Evolutionary conservation across 2,797 vertebrate genomes (phyloP), one percentile per base, ranked within the genome.

Genomic region (Gallinago nigripennis): DNA sequence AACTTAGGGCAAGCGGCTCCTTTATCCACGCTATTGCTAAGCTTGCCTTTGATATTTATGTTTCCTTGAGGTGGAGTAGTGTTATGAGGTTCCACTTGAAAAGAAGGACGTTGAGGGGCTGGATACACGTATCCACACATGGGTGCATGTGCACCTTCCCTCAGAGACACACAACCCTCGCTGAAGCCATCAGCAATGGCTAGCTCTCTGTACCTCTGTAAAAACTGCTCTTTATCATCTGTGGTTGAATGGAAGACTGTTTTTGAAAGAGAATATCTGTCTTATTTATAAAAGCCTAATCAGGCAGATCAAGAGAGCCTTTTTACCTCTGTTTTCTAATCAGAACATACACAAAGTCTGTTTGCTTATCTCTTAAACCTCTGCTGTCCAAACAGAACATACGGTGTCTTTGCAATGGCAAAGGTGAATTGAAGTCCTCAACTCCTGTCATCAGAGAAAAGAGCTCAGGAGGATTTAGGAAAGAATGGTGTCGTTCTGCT

Each of bases 321-420:
- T 94, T 88, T 96, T 75, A 81, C 86, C 80, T 71, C 80, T 91
- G 87, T 96, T 94, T 89, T 88, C 95, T 94, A 96, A 96, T 96
- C 92, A 95, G 95, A 92, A 82, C 91, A n/a, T 70, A 35, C 73
- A 93, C 96, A 79, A 91, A 93, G 80, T 51, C 51, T 96, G 84
- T 97, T 98, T 97, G 91, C 95, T 96, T 96, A 72, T 88, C 92
- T 92, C 93, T 27, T 50, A 90, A 92, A 94, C 66, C 82, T 43
- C 46, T 83, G 90, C 94, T 97, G 87, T 86, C 94, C 92, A 88
- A 81, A 82, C 71, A 90, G 73, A 90, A 66, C 79, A 43, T 81
- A 79, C 1, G 6, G 73, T 69, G 28, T 92, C 94, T 94, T 90
- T 94, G 80, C 92, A 94, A 61, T 64, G 77, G 70, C 77, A 82